phyloP scores from a whole-genome alignment of 2,113 vertebrate species.

The Nerophis ophidion region DNA sequence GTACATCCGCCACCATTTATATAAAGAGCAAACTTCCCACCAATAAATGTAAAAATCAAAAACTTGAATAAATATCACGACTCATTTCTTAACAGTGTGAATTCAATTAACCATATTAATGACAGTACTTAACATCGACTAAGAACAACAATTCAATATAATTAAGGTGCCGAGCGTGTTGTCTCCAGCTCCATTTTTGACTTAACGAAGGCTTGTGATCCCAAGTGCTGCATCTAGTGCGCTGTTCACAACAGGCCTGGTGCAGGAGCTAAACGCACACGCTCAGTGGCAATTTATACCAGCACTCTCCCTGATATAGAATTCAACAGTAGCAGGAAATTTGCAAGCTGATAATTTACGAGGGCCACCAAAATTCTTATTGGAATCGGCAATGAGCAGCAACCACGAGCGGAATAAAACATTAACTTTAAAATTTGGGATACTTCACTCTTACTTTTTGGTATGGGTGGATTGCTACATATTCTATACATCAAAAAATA shows the following conservation, averaged over 20 bases:
- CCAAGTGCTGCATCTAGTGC: constrained; percentile 9
- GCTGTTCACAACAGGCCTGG: constrained; percentile 9
- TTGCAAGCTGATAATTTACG: constrained; percentile 24
- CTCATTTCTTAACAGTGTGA: constrained; percentile 58
- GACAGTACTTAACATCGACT: constrained; percentile 50
- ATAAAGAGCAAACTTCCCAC: constrained; percentile 57
- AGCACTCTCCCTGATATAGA: constrained; percentile 48
- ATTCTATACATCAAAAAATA: constrained; percentile 40
- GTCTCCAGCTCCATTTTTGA: constrained; percentile 27
- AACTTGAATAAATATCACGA: constrained; percentile 69
- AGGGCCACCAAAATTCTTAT: constrained; percentile 47
- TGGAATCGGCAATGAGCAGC: constrained; percentile 51
- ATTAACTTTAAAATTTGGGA: constrained; percentile 40
- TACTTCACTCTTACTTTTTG: constrained; percentile 52
- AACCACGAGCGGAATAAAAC: constrained; percentile 51
- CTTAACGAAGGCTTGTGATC: background rate
- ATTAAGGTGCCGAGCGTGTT: constrained; percentile 58
- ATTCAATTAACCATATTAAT: constrained; percentile 46
- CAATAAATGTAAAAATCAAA: constrained; percentile 56
- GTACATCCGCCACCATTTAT: constrained; percentile 48
- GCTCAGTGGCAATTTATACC: constrained; percentile 46
- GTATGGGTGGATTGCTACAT: constrained; percentile 70
- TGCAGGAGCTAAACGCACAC: constrained; percentile 36
- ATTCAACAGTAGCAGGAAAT: constrained; percentile 35
- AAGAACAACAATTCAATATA: constrained; percentile 50